These are phyloP conservation scores for Dugesia japonica DNA, from an alignment of 2,888 invertebrate genomes.

Conservation along the genomic window DNA sequence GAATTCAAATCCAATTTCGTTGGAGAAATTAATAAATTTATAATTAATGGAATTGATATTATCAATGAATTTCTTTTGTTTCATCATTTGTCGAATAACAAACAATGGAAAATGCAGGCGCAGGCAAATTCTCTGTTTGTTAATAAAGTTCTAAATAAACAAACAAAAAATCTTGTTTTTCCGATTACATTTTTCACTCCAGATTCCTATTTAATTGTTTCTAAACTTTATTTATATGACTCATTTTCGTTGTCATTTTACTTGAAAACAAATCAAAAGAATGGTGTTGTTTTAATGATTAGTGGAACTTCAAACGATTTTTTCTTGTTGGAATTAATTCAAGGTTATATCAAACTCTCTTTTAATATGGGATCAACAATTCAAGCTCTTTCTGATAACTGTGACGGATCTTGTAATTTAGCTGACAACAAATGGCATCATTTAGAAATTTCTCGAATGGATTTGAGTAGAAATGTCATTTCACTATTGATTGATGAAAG, in stretches of 20 bases:
- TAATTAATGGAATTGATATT: not conserved
- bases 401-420: not conserved
- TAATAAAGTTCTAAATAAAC: no score
- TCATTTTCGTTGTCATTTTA: not conserved
- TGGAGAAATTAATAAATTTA: not conserved
- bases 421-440: not conserved
- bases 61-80: not conserved
- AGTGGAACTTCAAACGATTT: not conserved
- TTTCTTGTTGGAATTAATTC: not conserved
- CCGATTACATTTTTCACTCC: not conserved
- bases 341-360: not conserved
- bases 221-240: not conserved
- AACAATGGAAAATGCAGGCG: not conserved
- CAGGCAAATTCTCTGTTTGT: not conserved
- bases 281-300: not conserved
- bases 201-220: not conserved
- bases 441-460: not conserved
- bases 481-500: not conserved
- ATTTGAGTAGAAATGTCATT: constrained; percentile 1
- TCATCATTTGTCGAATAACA: not conserved
- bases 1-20: not conserved
- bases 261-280: not conserved
- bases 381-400: not conserved
- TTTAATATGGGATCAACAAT: constrained; percentile 5
- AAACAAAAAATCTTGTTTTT: not conserved